phyloP scores from a whole-genome alignment of 2,888 invertebrate genomes.

The Athetis lepigone region DNA sequence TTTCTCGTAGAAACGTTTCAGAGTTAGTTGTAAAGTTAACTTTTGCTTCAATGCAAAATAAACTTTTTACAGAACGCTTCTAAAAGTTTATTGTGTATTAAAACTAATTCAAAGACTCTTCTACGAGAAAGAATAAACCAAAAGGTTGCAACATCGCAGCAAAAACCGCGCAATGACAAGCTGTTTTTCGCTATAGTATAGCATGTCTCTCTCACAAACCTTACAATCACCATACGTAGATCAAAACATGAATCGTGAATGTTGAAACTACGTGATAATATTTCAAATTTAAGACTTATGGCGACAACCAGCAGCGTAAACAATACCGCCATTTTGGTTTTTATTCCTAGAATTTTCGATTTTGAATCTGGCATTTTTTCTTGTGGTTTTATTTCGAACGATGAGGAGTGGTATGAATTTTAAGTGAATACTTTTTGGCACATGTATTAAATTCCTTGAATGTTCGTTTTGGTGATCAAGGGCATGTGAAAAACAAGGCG shows the following conservation, averaged over 20 bases:
- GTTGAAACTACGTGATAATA: constrained; percentile 69
- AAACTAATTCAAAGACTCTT: too few species aligned
- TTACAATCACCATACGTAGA: constrained; percentile 40
- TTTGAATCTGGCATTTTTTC: neutral
- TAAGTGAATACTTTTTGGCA: constrained; percentile 21
- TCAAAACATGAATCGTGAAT: constrained; percentile 66
- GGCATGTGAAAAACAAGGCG: neutral
- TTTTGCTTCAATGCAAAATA: too few species aligned
- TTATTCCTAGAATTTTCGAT: constrained; percentile 44
- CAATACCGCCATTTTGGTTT: constrained; percentile 50
- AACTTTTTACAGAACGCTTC: too few species aligned
- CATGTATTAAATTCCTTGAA: constrained; percentile 2
- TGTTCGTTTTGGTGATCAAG: neutral
- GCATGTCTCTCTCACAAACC: constrained; percentile 11
- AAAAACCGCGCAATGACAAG: neutral
- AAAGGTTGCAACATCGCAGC: too few species aligned
- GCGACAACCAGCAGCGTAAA: constrained; percentile 13
- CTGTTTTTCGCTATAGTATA: neutral
- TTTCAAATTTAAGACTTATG: constrained; percentile 52
- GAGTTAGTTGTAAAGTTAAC: too few species aligned
- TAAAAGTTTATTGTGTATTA: too few species aligned
- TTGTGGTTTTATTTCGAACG: constrained; percentile 19
- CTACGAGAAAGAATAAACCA: too few species aligned
- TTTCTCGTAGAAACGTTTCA: too few species aligned
- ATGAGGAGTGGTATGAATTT: constrained; percentile 8